Conservation (phyloP, 2,113 vertebrate species). For the Sinocyclocheilus rhinocerous region DNA sequence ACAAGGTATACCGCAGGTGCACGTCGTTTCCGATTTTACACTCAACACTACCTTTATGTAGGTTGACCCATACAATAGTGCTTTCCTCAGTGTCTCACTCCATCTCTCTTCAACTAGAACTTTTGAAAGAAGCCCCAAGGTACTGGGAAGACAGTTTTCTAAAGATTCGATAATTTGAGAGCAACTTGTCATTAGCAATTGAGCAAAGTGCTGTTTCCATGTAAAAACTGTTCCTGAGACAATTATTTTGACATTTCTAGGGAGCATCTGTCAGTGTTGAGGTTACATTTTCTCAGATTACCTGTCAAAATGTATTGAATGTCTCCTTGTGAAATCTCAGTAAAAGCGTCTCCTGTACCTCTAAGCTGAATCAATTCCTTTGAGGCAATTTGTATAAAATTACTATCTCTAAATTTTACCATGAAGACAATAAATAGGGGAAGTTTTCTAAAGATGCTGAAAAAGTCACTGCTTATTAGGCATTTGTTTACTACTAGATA, state of each 20-base stretch:
- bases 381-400: neutral
- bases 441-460: neutral
- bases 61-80: constrained; percentile 14
- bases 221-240: constrained; percentile 18
- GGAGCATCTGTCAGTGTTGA: constrained; percentile 31
- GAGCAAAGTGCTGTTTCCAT: constrained; percentile 24
- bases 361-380: constrained; percentile 22
- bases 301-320: constrained; percentile 31
- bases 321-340: constrained; percentile 5
- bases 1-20: constrained; percentile 50
- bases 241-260: constrained; percentile 24
- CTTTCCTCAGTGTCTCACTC: neutral
- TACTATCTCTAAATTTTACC: neutral
- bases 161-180: constrained; percentile 29
- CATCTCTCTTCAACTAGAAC: constrained; percentile 10
- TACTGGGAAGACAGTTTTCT: constrained; percentile 21
- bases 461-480: neutral
- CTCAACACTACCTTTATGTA: constrained; percentile 23
- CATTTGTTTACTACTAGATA: no score
- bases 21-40: constrained; percentile 42
- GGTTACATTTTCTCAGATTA: constrained; percentile 11
- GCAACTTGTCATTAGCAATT: constrained; percentile 12
- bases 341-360: constrained; percentile 10
- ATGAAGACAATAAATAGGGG: neutral
- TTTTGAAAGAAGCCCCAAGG: constrained; percentile 22